phyloP scores from a whole-genome alignment of 2,113 vertebrate species.

The Colistium nudipinnis region DNA sequence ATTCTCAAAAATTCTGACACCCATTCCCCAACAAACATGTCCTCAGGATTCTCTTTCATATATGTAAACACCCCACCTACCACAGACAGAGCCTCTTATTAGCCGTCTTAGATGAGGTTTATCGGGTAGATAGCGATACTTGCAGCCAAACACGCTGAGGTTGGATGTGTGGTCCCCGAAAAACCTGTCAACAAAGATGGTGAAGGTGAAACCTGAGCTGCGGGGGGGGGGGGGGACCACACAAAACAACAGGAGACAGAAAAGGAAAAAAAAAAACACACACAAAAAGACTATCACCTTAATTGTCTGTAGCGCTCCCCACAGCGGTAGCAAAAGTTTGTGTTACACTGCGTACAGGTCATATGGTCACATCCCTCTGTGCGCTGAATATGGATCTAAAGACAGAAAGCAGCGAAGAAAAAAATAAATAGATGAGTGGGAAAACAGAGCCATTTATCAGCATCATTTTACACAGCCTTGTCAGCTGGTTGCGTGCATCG shows the following conservation, averaged over 20 bases:
- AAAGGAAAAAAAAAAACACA: background rate
- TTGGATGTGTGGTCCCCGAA: conserved; percentile 99
- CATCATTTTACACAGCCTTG: too few species aligned
- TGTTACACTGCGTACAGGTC: conserved; percentile 97
- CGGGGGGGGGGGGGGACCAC: too few species aligned
- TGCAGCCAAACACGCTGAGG: conserved; percentile 99
- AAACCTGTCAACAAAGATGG: conserved; percentile 76
- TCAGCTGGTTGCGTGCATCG: too few species aligned
- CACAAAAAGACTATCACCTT: conserved; percentile 61
- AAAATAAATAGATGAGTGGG: background rate
- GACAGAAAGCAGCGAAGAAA: too few species aligned
- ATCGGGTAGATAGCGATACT: conserved; percentile 97
- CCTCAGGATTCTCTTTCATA: too few species aligned
- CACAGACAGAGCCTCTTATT: conserved; percentile 95
- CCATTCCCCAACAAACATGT: too few species aligned
- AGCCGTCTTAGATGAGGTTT: conserved; percentile 95
- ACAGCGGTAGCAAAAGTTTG: conserved; percentile 99
- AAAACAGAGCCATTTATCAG: background rate
- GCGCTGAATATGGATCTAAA: conserved; percentile 97
- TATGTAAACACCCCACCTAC: too few species aligned
- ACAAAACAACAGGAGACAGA: background rate
- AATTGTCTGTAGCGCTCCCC: conserved; percentile 95
- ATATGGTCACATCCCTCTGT: conserved; percentile 99
- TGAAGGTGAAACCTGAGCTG: background rate
- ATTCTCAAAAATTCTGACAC: too few species aligned